phyloP scores from a whole-genome alignment of 2,888 invertebrate species.

The Catocala fraxini region DNA sequence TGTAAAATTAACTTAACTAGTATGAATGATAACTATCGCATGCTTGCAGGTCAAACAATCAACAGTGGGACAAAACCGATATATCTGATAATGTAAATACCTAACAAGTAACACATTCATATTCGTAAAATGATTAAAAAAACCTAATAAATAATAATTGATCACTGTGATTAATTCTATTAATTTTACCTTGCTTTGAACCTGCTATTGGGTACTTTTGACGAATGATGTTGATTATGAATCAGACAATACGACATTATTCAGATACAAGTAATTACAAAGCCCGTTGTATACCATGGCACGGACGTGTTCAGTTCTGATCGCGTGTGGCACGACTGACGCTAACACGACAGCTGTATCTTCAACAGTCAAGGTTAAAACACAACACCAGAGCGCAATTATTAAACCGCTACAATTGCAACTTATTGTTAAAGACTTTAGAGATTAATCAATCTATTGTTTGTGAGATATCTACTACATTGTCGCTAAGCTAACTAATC shows the following conservation, averaged over 20 bases:
- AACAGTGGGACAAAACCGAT: too few species aligned
- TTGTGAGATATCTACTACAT: conserved; percentile 18
- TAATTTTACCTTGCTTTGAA: not conserved
- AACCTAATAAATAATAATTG: too few species aligned
- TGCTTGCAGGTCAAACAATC: too few species aligned
- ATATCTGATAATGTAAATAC: too few species aligned
- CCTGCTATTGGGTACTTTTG: not conserved
- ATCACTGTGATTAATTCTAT: too few species aligned
- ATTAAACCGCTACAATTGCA: conserved; percentile 41
- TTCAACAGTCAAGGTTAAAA: conserved; percentile 49
- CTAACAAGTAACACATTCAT: too few species aligned
- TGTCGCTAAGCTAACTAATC: conserved; percentile 22
- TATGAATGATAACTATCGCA: too few species aligned
- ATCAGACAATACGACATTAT: not conserved
- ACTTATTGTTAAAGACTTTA: conserved; percentile 35
- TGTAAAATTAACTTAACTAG: too few species aligned
- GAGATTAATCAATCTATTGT: conserved; percentile 46
- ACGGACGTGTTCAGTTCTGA: conserved; percentile 38
- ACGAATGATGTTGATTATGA: too few species aligned
- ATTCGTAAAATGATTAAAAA: too few species aligned
- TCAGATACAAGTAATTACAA: conserved; percentile 4
- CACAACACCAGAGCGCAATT: conserved; percentile 34
- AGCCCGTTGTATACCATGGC: conserved; percentile 11
- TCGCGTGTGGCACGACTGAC: conserved; percentile 50
- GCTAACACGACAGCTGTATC: conserved; percentile 40